Evolutionary conservation across 2,113 vertebrate genomes (phyloP).

Genomic region (Gymnorhina tibicen): DNA sequence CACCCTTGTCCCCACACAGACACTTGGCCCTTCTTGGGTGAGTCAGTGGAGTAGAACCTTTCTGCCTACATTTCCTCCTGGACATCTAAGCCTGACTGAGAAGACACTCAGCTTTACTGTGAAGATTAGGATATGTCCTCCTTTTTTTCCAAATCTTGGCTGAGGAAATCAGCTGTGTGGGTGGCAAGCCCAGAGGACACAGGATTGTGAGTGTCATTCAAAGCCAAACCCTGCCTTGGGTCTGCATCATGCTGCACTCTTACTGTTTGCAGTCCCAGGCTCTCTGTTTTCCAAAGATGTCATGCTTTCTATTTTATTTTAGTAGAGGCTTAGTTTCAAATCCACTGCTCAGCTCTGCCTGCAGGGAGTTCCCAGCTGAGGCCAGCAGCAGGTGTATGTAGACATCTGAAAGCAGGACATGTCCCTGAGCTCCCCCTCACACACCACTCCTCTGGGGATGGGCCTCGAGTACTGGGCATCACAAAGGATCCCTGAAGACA

Average conservation of each 20-base stretch:
- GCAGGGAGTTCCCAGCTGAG: neutral
- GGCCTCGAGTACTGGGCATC: neutral
- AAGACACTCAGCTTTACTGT: neutral
- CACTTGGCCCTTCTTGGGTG: neutral
- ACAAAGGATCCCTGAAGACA: neutral
- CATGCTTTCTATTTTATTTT: neutral
- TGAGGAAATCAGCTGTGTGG: neutral
- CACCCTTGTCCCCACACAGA: accelerated
- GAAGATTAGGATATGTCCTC: neutral
- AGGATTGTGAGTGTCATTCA: neutral
- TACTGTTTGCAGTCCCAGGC: accelerated
- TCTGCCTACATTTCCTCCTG: neutral
- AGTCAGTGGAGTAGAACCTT: neutral
- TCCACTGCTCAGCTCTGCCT: neutral
- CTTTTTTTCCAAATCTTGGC: neutral
- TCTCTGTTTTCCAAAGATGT: neutral
- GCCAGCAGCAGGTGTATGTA: neutral
- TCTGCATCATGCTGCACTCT: accelerated
- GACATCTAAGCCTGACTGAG: neutral
- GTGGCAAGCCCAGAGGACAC: neutral
- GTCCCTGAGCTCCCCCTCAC: neutral
- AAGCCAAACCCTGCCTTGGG: neutral
- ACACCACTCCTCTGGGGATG: neutral
- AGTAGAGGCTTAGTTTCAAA: neutral
- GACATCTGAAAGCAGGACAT: neutral